Conservation (phyloP, 2,888 invertebrate genomes). For the Didymodactylos carnosus region DNA sequence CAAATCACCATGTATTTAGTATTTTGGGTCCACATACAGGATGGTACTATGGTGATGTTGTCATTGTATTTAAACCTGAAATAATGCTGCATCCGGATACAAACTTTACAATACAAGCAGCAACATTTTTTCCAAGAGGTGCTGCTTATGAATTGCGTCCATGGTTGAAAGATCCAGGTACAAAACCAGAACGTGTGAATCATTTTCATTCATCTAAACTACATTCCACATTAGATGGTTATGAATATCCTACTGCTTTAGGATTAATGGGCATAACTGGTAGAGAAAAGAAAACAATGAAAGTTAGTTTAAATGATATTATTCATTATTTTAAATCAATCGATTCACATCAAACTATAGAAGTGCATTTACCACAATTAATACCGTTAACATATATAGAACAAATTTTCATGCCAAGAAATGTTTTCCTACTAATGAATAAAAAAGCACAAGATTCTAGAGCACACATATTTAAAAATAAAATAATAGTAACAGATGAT, state of each 20-base stretch:
- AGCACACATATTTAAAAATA: neutral
- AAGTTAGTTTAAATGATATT: neutral
- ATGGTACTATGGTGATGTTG: neutral
- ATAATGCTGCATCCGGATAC: neutral
- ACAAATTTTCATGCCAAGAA: neutral
- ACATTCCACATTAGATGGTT: neutral
- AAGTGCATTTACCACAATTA: neutral
- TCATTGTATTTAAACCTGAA: neutral
- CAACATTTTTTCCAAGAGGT: neutral
- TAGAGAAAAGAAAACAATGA: neutral
- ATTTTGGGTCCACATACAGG: neutral
- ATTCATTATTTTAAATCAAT: neutral
- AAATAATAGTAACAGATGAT: neutral
- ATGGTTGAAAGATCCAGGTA: neutral
- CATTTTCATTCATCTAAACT: neutral
- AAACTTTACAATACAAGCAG: neutral
- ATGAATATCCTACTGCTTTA: neutral
- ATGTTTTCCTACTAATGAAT: neutral
- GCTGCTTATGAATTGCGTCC: neutral
- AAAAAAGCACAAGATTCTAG: neutral
- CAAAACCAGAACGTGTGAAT: neutral
- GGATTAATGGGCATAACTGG: neutral
- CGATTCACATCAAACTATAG: neutral
- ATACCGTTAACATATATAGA: neutral
- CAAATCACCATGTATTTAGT: neutral